phyloP scores from a whole-genome alignment of 2,888 invertebrate genomes.

The Pocota personata region DNA sequence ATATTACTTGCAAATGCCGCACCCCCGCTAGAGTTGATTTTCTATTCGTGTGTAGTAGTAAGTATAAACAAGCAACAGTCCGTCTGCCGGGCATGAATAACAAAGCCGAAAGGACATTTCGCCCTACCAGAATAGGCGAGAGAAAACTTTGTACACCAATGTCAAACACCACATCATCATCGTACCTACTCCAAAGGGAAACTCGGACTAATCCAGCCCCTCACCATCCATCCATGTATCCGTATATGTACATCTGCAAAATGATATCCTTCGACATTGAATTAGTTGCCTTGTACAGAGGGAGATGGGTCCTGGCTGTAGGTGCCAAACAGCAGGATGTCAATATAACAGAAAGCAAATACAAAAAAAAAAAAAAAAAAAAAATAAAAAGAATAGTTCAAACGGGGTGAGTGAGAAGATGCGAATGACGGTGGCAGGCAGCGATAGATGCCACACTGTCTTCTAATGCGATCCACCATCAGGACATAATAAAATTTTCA shows the following conservation, averaged over 20 bases:
- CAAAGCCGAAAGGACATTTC: constrained; percentile 42
- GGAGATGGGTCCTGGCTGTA: constrained; percentile 20
- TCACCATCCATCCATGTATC: constrained; percentile 1
- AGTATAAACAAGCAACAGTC: constrained; percentile 60
- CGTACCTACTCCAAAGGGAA: constrained; percentile 7
- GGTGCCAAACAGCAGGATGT: constrained; percentile 71
- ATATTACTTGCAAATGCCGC: constrained; percentile 43
- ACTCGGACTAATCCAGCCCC: constrained; percentile 13
- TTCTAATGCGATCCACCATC: constrained; percentile 60
- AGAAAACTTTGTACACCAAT: constrained; percentile 54
- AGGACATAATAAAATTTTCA: constrained; percentile 76
- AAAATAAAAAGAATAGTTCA: background rate
- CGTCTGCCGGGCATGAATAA: constrained; percentile 58
- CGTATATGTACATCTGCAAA: constrained; percentile 33
- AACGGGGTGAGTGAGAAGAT: background rate
- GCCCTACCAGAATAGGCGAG: constrained; percentile 2
- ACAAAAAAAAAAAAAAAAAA: constrained; percentile 31
- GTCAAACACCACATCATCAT: constrained; percentile 63
- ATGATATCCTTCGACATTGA: constrained; percentile 67
- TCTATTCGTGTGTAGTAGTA: constrained; percentile 32
- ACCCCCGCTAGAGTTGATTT: constrained; percentile 2
- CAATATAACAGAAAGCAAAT: constrained; percentile 60
- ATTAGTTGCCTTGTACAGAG: constrained; percentile 31
- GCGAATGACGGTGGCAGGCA: constrained; percentile 1
- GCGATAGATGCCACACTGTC: constrained; percentile 38